Conservation (phyloP, 2,113 vertebrate genomes). For the Pelecanoides urinatrix region DNA sequence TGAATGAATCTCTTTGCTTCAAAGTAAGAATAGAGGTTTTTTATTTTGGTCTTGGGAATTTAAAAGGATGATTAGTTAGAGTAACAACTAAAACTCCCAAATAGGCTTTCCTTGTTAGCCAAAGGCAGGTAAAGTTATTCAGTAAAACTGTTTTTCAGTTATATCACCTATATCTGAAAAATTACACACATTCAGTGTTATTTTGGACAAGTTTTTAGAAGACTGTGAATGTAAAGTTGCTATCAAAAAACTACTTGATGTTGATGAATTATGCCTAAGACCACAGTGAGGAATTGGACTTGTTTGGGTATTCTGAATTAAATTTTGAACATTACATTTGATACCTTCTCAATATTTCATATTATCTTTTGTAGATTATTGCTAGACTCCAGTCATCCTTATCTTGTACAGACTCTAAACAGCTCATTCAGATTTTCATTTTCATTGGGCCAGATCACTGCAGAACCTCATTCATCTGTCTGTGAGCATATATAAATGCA, state of each 20-base stretch:
- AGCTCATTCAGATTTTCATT: background rate
- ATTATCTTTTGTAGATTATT: background rate
- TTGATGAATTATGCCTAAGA: background rate
- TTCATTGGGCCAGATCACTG: background rate
- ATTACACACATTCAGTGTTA: background rate
- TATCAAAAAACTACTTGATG: background rate
- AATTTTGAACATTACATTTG: background rate
- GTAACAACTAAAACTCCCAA: background rate
- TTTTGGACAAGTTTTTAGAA: background rate
- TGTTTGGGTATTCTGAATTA: background rate
- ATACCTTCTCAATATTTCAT: background rate
- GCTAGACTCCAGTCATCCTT: background rate
- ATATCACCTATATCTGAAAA: background rate
- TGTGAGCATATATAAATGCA: background rate
- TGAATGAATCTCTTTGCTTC: background rate
- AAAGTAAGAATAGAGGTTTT: background rate
- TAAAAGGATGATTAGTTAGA: background rate
- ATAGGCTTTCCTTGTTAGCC: background rate
- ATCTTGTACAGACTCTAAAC: background rate
- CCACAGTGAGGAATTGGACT: background rate
- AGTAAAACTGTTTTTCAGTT: background rate
- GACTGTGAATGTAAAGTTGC: background rate
- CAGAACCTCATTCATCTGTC: background rate
- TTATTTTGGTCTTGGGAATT: background rate
- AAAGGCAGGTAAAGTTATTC: background rate